phyloP scores from a whole-genome alignment of 2,113 vertebrate genomes.

The human (Homo sapiens) region DNA sequence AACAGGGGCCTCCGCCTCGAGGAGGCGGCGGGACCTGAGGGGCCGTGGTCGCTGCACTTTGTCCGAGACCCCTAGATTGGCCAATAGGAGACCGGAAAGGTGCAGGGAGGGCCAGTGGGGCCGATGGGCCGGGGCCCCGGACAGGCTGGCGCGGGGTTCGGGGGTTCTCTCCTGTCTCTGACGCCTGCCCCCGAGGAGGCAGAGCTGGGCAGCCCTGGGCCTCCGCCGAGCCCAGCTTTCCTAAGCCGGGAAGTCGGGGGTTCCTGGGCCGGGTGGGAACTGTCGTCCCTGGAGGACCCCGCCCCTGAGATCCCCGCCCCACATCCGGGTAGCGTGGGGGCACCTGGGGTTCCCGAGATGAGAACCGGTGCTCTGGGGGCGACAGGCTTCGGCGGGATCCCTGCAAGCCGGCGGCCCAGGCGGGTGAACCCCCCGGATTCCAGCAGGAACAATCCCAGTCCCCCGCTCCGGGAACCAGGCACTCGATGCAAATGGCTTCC shows the following conservation, averaged over 20 bases:
- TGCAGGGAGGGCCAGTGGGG: not conserved
- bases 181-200: rapidly evolving
- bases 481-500: not conserved
- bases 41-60: not conserved
- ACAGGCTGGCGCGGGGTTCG: not conserved
- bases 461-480: not conserved
- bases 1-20: rapidly evolving
- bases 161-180: not conserved
- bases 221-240: rapidly evolving
- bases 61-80: not conserved
- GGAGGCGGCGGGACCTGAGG: not conserved
- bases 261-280: not conserved
- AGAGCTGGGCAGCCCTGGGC: not conserved
- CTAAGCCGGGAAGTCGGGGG: not conserved
- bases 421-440: rapidly evolving
- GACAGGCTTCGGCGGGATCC: not conserved
- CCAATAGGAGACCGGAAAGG: rapidly evolving
- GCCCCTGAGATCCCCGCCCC: too few species aligned
- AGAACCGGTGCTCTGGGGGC: not conserved
- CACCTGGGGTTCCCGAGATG: not conserved
- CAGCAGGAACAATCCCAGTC: rapidly evolving
- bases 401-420: rapidly evolving
- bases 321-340: not conserved
- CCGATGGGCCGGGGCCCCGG: rapidly evolving
- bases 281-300: not conserved